Conservation (phyloP, 2,797 vertebrate species). For the Macropodus opercularis region DNA sequence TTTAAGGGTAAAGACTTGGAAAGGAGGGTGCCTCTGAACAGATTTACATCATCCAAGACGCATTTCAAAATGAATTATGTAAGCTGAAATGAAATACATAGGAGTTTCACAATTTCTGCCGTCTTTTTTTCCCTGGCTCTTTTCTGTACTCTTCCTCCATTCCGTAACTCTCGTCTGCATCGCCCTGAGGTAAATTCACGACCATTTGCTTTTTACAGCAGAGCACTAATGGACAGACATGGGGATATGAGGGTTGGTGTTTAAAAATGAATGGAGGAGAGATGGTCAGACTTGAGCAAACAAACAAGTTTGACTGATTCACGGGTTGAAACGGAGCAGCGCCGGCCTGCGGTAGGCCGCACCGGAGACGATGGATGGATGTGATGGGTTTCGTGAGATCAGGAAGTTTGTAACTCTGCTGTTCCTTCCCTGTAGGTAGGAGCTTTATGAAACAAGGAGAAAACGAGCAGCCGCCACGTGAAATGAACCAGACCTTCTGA, state of each 20-base stretch:
- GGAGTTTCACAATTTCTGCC: conserved; percentile 73
- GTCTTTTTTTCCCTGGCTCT: conserved; percentile 46
- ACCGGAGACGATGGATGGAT: conserved; percentile 1
- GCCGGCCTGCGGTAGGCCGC: not conserved
- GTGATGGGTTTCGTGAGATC: conserved; percentile 26
- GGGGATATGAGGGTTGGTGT: conserved; percentile 67
- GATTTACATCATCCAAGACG: conserved; percentile 84
- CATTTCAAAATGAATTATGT: conserved; percentile 85
- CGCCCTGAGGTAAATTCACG: conserved; percentile 79
- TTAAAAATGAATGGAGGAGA: conserved; percentile 83
- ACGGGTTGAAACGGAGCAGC: conserved; percentile 38
- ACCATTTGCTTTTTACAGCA: conserved; percentile 78
- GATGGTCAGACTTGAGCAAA: conserved; percentile 75
- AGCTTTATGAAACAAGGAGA: not conserved
- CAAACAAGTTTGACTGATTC: conserved; percentile 76
- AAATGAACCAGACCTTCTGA: conserved; percentile 3
- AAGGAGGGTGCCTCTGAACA: conserved; percentile 76
- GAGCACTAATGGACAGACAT: conserved; percentile 73
- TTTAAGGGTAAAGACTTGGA: conserved; percentile 81
- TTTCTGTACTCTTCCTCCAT: conserved; percentile 34
- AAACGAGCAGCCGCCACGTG: conserved; percentile 4
- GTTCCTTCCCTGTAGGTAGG: conserved; percentile 26
- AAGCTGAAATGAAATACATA: conserved; percentile 83
- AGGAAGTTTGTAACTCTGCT: conserved; percentile 34
- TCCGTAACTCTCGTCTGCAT: conserved; percentile 56